These are phyloP conservation scores for Dascillus cervinus DNA, from an alignment of 2,888 invertebrate genomes.

Conservation along the genomic window DNA sequence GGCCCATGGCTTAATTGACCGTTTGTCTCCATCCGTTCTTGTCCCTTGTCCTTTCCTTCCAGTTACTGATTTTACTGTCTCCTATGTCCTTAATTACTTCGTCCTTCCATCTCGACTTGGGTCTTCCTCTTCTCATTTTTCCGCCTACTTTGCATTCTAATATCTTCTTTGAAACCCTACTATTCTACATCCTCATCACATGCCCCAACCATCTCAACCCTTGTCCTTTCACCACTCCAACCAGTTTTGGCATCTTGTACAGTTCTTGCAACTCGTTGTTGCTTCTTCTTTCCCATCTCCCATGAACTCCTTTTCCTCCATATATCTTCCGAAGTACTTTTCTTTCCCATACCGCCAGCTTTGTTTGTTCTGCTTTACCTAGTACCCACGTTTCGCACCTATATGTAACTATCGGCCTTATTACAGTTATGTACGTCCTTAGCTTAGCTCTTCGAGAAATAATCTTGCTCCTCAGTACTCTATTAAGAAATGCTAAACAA, in stretches of 20 bases:
- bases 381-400: constrained; percentile 6
- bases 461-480: no score
- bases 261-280: constrained; percentile 5
- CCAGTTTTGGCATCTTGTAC: constrained; percentile 2
- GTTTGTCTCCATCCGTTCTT: constrained; percentile 1
- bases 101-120: background rate
- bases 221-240: constrained; percentile 2
- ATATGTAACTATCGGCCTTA: constrained; percentile 3
- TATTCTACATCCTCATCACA: constrained; percentile 4
- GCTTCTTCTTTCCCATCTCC: constrained; percentile 6
- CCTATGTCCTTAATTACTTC: background rate
- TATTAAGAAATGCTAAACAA: no score
- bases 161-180: constrained; percentile 1
- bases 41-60: background rate
- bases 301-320: constrained; percentile 4
- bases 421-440: constrained; percentile 3
- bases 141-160: background rate
- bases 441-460: constrained; percentile 3
- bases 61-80: constrained; percentile 1
- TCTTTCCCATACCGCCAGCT: constrained; percentile 6
- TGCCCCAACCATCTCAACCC: constrained; percentile 7
- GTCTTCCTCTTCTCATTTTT: background rate
- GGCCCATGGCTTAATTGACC: constrained; percentile 1
- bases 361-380: constrained; percentile 3
- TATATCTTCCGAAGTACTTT: constrained; percentile 7